These are phyloP conservation scores for Intellagama lesueurii DNA, from an alignment of 2,797 vertebrate genomes.

Conservation along the genomic window DNA sequence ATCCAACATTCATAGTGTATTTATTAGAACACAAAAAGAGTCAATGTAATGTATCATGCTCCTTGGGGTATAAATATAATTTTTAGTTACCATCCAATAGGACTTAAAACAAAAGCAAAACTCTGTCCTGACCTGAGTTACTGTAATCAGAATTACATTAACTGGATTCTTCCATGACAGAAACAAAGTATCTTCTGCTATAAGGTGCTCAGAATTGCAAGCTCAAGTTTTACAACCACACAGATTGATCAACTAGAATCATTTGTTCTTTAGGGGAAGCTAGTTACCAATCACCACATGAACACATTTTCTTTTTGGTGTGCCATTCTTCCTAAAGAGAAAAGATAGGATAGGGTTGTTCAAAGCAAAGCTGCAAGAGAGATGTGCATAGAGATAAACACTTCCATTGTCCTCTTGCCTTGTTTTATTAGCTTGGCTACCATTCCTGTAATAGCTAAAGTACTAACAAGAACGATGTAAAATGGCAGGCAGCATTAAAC, in stretches of 20 bases:
- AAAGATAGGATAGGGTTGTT: neutral
- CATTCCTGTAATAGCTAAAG: neutral
- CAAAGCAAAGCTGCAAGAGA: neutral
- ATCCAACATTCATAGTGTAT: neutral
- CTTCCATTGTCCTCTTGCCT: neutral
- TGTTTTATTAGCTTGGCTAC: neutral
- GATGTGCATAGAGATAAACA: neutral
- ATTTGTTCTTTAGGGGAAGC: neutral
- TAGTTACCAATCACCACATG: neutral
- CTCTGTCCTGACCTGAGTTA: neutral
- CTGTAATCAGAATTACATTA: neutral
- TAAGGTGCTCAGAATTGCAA: neutral
- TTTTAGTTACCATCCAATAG: neutral
- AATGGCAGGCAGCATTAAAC: conserved; percentile 15
- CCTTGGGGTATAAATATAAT: neutral
- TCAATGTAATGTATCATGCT: neutral
- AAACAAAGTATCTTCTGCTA: neutral
- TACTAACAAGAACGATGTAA: neutral
- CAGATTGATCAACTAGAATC: neutral
- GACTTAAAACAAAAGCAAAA: neutral
- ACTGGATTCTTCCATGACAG: neutral
- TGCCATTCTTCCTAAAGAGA: neutral
- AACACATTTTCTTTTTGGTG: conserved; percentile 5
- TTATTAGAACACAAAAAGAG: neutral
- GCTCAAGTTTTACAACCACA: neutral